Evolutionary conservation across 2,113 vertebrate genomes (phyloP).

Genomic region (Galemys pyrenaicus): DNA sequence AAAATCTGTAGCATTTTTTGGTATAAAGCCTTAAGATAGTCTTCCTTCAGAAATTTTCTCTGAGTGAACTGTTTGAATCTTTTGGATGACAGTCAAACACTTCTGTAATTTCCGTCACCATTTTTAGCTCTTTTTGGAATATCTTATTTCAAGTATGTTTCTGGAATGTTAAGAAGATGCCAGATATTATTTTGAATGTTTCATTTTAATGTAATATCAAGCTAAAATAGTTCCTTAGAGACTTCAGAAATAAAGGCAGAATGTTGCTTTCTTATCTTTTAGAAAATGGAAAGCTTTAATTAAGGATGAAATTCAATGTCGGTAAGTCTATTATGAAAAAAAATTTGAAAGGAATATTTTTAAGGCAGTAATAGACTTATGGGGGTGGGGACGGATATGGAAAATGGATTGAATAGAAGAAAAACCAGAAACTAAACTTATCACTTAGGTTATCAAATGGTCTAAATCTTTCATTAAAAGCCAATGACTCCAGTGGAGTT

Average conservation of each 20-base stretch:
- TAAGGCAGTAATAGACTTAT: constrained; percentile 27
- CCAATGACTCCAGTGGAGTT: not conserved
- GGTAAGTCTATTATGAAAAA: constrained; percentile 42
- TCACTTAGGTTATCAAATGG: constrained; percentile 2
- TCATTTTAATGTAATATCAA: constrained; percentile 33
- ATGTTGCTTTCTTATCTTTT: not conserved
- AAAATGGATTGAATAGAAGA: not conserved
- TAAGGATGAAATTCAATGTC: not conserved
- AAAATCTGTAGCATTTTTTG: constrained; percentile 64
- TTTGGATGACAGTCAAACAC: constrained; percentile 73
- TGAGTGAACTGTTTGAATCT: constrained; percentile 58
- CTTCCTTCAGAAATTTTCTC: constrained; percentile 10
- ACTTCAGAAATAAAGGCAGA: constrained; percentile 35
- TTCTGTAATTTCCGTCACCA: constrained; percentile 74
- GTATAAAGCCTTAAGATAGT: not conserved
- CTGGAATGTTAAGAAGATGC: constrained; percentile 66
- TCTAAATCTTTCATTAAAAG: not conserved
- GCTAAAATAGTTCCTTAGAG: constrained; percentile 38
- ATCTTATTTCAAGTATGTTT: constrained; percentile 62
- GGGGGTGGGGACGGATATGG: no score
- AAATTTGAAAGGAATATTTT: constrained; percentile 58
- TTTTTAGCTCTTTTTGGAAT: constrained; percentile 71
- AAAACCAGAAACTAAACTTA: constrained; percentile 23
- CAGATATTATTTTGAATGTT: constrained; percentile 63
- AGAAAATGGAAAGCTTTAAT: constrained; percentile 49